A percentile compares a stretch with the other conserved stretches of the same genome.
Evolutionary conservation across 2,797 vertebrate species (phyloP).

Genomic region (Pseudochirops cupreus): DNA sequence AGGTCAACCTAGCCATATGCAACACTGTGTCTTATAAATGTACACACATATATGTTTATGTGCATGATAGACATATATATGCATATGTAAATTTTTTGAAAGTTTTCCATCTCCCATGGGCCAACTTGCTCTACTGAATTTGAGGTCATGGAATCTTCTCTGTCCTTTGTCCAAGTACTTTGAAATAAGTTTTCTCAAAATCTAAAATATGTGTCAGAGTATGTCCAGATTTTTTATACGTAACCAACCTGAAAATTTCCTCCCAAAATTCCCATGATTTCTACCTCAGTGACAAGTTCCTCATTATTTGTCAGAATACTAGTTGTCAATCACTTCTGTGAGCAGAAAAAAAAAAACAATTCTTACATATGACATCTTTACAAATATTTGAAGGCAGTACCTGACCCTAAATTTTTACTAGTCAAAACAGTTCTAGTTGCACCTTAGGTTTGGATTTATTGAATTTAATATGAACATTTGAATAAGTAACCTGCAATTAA

Average conservation of each 20-base stretch:
- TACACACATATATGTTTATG: neutral
- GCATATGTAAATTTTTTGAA: neutral
- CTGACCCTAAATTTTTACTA: neutral
- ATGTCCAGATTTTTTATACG: neutral
- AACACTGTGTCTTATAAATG: neutral
- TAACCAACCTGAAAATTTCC: neutral
- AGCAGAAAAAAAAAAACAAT: neutral
- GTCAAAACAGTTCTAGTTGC: neutral
- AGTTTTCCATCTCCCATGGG: neutral
- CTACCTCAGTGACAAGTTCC: neutral
- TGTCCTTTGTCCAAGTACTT: neutral
- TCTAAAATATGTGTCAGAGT: neutral
- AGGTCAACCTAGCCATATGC: no score
- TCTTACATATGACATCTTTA: neutral
- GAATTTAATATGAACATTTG: neutral
- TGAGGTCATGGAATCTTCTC: neutral
- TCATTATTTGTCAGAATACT: neutral
- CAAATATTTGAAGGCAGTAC: neutral
- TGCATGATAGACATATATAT: neutral
- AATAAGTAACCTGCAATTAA: neutral
- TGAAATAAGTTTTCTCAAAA: neutral
- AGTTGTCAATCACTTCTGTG: neutral
- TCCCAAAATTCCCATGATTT: neutral
- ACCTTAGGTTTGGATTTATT: neutral
- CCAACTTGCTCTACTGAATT: neutral